Base-by-base conservation (phyloP, 2,113 vertebrate species). In the Oryzias celebensis region DNA sequence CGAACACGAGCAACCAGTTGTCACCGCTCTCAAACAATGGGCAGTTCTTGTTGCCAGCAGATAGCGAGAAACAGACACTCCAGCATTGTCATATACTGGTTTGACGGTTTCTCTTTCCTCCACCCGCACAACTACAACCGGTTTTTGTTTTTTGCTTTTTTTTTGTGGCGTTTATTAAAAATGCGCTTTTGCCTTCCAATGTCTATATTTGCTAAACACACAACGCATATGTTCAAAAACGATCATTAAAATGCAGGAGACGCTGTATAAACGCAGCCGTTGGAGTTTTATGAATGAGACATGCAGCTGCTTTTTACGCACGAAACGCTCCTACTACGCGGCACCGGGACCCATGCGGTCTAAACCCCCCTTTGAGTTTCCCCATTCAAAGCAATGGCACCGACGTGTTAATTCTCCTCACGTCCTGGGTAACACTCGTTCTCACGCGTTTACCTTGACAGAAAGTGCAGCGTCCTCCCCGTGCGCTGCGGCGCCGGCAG, bases 401-500 rank as follows among this genome's bases (percentile, higher is more conserved):
- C 53, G 12, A 24, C 7, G 50, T 75, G 73, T 70, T 45, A 77
- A 63, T 49, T 53, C 42, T 53, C 18, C 43, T 53, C 28, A n/a
- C 56, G 45, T 69, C 75, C 71, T 28, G 26, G 26, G 50, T 48
- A 71, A 69, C 55, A 52, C 22, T 42, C 4, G 16, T 6, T 75
- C 56, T 58, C 83, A 59, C 70, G 64, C 56, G 15, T 88, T 53
- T 92, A 92, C 91, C 91, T 92, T 84, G 91, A 91, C 77, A 90
- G 84, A 87, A 89, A 91, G 88, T 90, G 91, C 85, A 91, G 90
- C 84, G 91, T 92, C 89, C 90, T 89, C 75, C 83, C 87, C 2
- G 83, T 71, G 78, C 91, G 90, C 85, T 86, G 91, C 86, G 84
- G 73, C 54, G 86, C 82, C 88, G 88, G 84, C 54, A 91, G 81